Base-by-base conservation (phyloP, 2,888 invertebrate species). In the Rhogogaster chlorosoma region DNA sequence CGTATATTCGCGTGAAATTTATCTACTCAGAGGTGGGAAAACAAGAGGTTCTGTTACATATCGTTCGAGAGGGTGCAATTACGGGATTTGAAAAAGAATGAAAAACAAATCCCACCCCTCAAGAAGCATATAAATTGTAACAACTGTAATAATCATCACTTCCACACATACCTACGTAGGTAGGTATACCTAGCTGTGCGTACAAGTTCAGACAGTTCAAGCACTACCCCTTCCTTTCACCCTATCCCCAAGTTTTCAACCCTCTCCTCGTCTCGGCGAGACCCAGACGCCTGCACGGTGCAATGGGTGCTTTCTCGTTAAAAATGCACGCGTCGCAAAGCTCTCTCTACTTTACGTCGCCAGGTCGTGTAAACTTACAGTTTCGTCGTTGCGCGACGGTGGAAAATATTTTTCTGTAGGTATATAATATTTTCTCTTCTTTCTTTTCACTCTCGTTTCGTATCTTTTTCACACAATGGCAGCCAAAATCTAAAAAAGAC, bases 311-410 rank as follows among this genome's bases (percentile, higher is more conserved):
- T 86, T 87, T 86, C 89, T 90, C 90, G 88, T 90, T 90, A 90
- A 90, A 90, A 90, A 90, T 88, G 89, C 87, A 90, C 89, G 89
- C 88, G 89, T 89, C 89, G 90, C 89, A 88, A 90, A 88, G 85
- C 89, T 88, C 88, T 89, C 90, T 88, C 86, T 87, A 87, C 88
- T 85, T 87, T 88, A 87, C 87, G 87, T 88, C 88, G 85, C 86
- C 86, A 84, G 87, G 82, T 53, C 73, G 57, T 67, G 32, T 29
- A 67, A 67, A 29, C 18, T 32, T 71, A 53, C 53, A 32, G 32
- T n/a, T n/a, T n/a, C 32, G 26, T 53, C 10, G 61, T 26, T 22
- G 61, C 61, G 26, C 61, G 4, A 2, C 3, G 57, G 18, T 57
- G 1, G 57, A 36, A 61, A 80, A 49, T 61, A 26, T 61, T 61